Conservation (phyloP, 2,797 vertebrate genomes). For the Heliangelus exortis region DNA sequence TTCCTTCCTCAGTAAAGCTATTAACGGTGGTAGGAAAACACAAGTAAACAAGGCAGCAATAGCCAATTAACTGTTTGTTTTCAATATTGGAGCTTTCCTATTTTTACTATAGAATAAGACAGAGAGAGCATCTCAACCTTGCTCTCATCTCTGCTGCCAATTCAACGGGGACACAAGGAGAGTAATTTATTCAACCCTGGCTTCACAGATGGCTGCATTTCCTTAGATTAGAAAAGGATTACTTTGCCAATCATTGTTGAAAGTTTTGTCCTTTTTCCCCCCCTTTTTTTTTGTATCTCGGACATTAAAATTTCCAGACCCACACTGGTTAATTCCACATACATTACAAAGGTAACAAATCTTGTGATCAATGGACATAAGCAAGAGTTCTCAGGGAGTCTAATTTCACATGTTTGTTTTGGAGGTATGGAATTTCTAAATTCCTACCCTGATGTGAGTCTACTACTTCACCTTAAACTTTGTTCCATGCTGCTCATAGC, state of each 20-base stretch:
- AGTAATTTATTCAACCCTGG: background rate
- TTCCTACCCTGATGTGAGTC: background rate
- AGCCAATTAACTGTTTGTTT: background rate
- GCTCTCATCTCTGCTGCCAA: background rate
- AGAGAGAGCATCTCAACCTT: background rate
- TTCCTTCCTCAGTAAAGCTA: background rate
- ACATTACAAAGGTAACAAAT: background rate
- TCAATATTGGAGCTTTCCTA: background rate
- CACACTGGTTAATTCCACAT: background rate
- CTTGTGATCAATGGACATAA: background rate
- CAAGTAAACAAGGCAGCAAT: background rate
- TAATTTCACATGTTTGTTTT: background rate
- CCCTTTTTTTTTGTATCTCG: background rate
- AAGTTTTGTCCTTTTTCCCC: background rate
- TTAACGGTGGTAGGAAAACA: background rate
- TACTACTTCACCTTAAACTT: background rate
- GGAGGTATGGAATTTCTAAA: background rate
- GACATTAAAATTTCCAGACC: background rate
- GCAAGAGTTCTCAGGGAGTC: background rate
- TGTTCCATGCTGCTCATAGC: background rate
- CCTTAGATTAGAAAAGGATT: background rate
- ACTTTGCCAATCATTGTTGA: background rate
- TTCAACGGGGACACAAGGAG: background rate
- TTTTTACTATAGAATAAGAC: background rate
- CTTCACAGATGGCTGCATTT: background rate